phyloP scores from a whole-genome alignment of 2,113 vertebrate species.

The Notarius lentiginosus region DNA sequence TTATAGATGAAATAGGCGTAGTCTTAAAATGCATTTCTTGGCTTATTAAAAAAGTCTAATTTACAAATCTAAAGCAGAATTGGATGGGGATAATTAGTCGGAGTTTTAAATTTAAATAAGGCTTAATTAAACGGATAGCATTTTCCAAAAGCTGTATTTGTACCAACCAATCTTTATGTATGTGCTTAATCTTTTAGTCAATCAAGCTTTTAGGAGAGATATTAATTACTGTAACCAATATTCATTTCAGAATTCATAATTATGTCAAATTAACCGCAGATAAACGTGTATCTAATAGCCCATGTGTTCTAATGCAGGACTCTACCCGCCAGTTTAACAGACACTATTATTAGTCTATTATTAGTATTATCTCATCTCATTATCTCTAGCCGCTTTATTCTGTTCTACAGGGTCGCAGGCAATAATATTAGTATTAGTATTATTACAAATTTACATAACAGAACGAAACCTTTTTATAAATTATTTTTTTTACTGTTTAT shows the following conservation, averaged over 20 bases:
- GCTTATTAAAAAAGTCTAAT: background rate
- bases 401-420: no score
- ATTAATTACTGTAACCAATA: background rate
- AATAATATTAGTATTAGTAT: conserved; percentile 6
- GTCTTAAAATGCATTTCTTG: background rate
- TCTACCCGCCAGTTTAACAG: background rate
- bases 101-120: background rate
- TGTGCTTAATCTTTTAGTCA: background rate
- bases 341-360: background rate
- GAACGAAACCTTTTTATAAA: background rate
- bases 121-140: background rate
- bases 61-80: background rate
- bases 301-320: background rate
- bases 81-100: background rate
- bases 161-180: background rate
- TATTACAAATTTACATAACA: background rate
- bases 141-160: background rate
- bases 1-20: background rate
- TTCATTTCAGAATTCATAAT: background rate
- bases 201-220: background rate
- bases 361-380: no score
- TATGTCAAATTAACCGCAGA: background rate
- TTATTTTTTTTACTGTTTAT: background rate
- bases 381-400: no score
- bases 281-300: background rate